Evolutionary conservation across 2,888 invertebrate genomes (phyloP).

Genomic region (Cephus spinipes): DNA sequence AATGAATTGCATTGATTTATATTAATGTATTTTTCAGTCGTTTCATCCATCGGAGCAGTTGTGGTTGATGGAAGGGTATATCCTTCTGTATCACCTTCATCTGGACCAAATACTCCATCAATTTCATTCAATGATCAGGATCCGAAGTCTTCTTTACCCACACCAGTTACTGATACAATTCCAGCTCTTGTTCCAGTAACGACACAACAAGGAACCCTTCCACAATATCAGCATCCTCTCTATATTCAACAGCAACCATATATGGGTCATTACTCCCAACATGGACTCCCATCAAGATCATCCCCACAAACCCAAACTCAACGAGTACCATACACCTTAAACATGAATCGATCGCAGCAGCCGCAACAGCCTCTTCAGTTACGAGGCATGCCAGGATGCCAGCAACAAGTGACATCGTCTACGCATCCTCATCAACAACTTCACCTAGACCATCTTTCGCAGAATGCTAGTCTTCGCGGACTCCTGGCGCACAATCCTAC

Average conservation of each 20-base stretch:
- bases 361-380: slow-evolving; percentile 44
- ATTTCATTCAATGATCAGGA: slow-evolving; percentile 40
- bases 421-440: slow-evolving; percentile 71
- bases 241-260: slow-evolving; percentile 57
- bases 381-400: slow-evolving; percentile 43
- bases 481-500: slow-evolving; percentile 59
- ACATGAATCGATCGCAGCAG: slow-evolving; percentile 58
- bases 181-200: slow-evolving; percentile 31
- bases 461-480: slow-evolving; percentile 56
- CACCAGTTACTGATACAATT: slow-evolving; percentile 46
- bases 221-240: slow-evolving; percentile 41
- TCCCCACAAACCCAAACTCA: slow-evolving; percentile 55
- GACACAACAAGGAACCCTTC: slow-evolving; percentile 32
- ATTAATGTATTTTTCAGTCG: slow-evolving; percentile 68
- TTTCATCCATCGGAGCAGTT: slow-evolving; percentile 83
- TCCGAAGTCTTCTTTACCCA: slow-evolving; percentile 34
- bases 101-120: slow-evolving; percentile 48
- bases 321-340: slow-evolving; percentile 53
- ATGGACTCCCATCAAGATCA: slow-evolving; percentile 57
- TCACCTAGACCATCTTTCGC: slow-evolving; percentile 54
- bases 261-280: slow-evolving; percentile 63
- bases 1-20: slow-evolving; percentile 16
- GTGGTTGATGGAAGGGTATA: slow-evolving; percentile 87
- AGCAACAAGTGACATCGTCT: slow-evolving; percentile 70
- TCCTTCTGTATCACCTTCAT: slow-evolving; percentile 66